phyloP scores from a whole-genome alignment of 2,888 invertebrate genomes.

The Synergus japonicus region DNA sequence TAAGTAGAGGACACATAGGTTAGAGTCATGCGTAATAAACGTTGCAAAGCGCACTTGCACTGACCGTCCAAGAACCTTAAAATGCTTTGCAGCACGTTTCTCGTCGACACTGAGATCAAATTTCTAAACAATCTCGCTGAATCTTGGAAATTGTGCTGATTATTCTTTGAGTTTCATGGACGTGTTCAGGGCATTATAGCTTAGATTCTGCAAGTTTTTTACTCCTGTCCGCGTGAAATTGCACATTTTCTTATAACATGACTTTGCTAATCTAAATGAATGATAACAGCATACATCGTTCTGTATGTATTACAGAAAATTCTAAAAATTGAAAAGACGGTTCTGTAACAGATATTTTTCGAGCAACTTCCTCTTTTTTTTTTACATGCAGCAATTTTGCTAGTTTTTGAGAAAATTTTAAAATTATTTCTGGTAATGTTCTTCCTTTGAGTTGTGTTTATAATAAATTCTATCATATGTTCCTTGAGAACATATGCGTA shows the following conservation, averaged over 20 bases:
- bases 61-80: background rate
- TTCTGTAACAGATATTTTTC: too few species aligned
- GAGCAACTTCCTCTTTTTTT: too few species aligned
- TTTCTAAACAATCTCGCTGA: slow-evolving; percentile 7
- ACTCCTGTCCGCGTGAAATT: too few species aligned
- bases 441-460: background rate
- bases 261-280: too few species aligned
- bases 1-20: slow-evolving; percentile 70
- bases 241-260: too few species aligned
- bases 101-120: background rate
- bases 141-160: background rate
- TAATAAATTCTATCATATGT: slow-evolving; percentile 13
- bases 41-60: slow-evolving; percentile 46
- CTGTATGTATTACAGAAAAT: too few species aligned
- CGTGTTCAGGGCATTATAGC: background rate
- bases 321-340: too few species aligned
- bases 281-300: too few species aligned
- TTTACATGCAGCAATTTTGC: too few species aligned
- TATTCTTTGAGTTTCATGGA: background rate
- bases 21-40: slow-evolving; percentile 61
- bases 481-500: background rate
- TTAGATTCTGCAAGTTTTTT: too few species aligned
- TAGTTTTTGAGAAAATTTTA: background rate
- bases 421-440: background rate
- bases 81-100: background rate